Conservation (phyloP, 2,888 invertebrate species). For the Boloria euphrosyne region DNA sequence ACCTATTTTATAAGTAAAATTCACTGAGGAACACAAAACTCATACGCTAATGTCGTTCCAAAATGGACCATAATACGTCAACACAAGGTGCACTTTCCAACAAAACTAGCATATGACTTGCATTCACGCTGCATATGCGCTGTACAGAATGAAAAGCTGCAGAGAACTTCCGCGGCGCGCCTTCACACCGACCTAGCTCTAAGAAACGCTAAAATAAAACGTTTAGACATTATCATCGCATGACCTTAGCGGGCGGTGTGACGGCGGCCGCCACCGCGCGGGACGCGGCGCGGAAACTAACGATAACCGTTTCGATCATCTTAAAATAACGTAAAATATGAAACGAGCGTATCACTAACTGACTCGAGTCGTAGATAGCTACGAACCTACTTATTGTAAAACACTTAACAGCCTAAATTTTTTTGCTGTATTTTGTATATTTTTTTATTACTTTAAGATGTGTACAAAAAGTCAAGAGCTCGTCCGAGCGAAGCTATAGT, state of each 20-base stretch:
- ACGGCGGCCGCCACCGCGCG: constrained; percentile 16
- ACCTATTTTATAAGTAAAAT: constrained; percentile 28
- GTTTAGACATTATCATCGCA: neutral
- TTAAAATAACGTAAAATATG: constrained; percentile 28
- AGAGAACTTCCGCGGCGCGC: constrained; percentile 9
- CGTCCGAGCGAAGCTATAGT: constrained; percentile 24
- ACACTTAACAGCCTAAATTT: constrained; percentile 45
- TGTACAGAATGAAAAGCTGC: constrained; percentile 22
- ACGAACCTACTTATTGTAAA: constrained; percentile 42
- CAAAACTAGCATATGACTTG: constrained; percentile 7
- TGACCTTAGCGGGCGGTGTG: constrained; percentile 10
- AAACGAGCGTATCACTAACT: constrained; percentile 32
- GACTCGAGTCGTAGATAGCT: constrained; percentile 41
- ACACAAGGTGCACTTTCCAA: constrained; percentile 10
- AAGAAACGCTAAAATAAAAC: too few relatives aligned
- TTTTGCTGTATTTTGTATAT: constrained; percentile 43
- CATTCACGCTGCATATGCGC: constrained; percentile 8
- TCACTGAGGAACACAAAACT: constrained; percentile 12
- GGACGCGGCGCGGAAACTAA: neutral
- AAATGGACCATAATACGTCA: constrained; percentile 5
- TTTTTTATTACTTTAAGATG: constrained; percentile 36
- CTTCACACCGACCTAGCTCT: neutral
- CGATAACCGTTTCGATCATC: constrained; percentile 10
- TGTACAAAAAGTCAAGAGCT: constrained; percentile 34
- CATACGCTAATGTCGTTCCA: constrained; percentile 11